A percentile compares a stretch with the other conserved stretches of the same genome.
Evolutionary conservation across 2,113 vertebrate species (phyloP).

Genomic region (Salvelinus fontinalis): DNA sequence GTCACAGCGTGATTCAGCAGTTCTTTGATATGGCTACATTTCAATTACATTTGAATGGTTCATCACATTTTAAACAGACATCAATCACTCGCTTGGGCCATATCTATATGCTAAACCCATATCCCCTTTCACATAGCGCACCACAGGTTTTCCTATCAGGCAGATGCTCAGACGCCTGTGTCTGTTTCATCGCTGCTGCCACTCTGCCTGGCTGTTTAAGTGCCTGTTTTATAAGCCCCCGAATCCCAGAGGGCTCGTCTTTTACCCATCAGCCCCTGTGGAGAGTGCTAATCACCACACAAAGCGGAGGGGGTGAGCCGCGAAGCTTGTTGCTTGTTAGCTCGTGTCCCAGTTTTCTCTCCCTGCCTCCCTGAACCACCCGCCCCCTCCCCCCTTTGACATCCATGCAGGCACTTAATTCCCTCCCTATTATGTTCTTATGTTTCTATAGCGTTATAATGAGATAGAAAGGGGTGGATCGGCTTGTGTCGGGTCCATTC

Average conservation of each 20-base stretch:
- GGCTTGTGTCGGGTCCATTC: slow-evolving; percentile 65
- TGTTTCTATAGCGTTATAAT: slow-evolving; percentile 75
- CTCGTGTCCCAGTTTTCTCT: slow-evolving; percentile 59
- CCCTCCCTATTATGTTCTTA: slow-evolving; percentile 73
- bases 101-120: slow-evolving; percentile 40
- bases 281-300: slow-evolving; percentile 67
- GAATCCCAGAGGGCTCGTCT: slow-evolving; percentile 67
- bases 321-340: slow-evolving; percentile 59
- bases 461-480: slow-evolving; percentile 73
- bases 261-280: slow-evolving; percentile 68
- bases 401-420: slow-evolving; percentile 72
- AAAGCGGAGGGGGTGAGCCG: slow-evolving; percentile 53
- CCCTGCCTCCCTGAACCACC: neutral
- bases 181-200: slow-evolving; percentile 30
- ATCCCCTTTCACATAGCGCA: slow-evolving; percentile 25
- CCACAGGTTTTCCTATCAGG: slow-evolving; percentile 22
- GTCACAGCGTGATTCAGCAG: neutral
- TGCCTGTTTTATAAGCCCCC: slow-evolving; percentile 59
- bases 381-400: slow-evolving; percentile 58
- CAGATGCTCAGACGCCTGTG: slow-evolving; percentile 10
- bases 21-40: neutral
- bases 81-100: slow-evolving; percentile 11
- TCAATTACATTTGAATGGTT: neutral
- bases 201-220: slow-evolving; percentile 64
- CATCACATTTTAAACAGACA: slow-evolving; percentile 12